Percentiles rank a stretch among this genome's conserved stretches.
These are phyloP conservation scores for Arizona elegans DNA, from an alignment of 2,113 vertebrate species.

Conservation along the genomic window DNA sequence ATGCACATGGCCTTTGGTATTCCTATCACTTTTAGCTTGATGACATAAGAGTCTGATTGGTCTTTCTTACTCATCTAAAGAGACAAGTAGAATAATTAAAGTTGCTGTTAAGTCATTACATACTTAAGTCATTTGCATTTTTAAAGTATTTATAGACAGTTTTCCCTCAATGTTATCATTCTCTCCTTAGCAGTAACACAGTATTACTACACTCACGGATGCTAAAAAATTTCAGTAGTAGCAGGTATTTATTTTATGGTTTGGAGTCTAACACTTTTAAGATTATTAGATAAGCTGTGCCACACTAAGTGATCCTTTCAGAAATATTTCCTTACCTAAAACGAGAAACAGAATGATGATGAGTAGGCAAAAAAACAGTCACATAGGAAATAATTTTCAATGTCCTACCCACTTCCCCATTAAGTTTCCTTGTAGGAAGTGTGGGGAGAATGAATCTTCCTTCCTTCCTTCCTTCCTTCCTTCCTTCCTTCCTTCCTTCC, in stretches of 20 bases:
- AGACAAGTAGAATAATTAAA: slow-evolving; percentile 48
- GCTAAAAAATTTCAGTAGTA: background rate
- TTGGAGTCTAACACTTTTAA: background rate
- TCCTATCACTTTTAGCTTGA: slow-evolving; percentile 39
- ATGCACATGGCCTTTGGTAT: slow-evolving; percentile 23
- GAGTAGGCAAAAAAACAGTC: background rate
- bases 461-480: background rate
- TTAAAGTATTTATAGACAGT: slow-evolving; percentile 38
- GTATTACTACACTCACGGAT: slow-evolving; percentile 40
- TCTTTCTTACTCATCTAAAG: slow-evolving; percentile 43
- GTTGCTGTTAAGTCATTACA: slow-evolving; percentile 40
- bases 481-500: background rate
- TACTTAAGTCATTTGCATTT: slow-evolving; percentile 49
- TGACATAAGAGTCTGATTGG: slow-evolving; percentile 38
- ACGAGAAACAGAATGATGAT: background rate
- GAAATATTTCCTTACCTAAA: background rate
- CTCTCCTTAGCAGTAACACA: slow-evolving; percentile 35
- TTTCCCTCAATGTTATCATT: slow-evolving; percentile 26
- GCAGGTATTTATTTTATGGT: background rate
- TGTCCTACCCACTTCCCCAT: background rate
- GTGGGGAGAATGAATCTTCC: background rate
- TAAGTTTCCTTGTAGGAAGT: background rate
- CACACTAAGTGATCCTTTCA: background rate
- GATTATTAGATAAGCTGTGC: background rate
- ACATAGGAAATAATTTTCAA: background rate